phyloP scores from a whole-genome alignment of 1,140 invertebrate genomes.

The Harlomillsia oculata region DNA sequence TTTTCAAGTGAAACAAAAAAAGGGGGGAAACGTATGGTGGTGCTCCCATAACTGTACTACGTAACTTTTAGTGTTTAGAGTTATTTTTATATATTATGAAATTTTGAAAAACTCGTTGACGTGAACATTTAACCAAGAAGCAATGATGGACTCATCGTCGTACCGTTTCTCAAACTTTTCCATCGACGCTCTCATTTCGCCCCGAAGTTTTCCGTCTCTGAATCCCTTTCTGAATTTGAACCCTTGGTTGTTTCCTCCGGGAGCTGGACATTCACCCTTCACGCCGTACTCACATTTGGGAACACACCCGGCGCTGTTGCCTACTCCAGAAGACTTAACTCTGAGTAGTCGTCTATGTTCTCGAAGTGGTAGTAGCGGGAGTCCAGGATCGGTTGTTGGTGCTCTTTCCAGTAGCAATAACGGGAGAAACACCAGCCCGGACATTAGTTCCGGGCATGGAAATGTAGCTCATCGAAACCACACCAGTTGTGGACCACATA shows the following conservation, averaged over 20 bases:
- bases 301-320: background rate
- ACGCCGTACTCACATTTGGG: constrained; percentile 16
- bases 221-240: constrained; percentile 28
- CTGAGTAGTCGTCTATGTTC: constrained; percentile 6
- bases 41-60: too few species aligned
- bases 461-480: too few species aligned
- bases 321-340: constrained; percentile 27
- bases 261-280: constrained; percentile 24
- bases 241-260: constrained; percentile 24
- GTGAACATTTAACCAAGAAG: too few species aligned
- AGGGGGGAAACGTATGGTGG: too few species aligned
- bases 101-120: too few species aligned
- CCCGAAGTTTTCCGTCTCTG: constrained; percentile 22
- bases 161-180: constrained; percentile 35
- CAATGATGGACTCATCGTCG: constrained; percentile 24
- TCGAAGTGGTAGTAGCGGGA: constrained; percentile 6
- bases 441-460: background rate
- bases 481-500: background rate
- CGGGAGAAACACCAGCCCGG: background rate
- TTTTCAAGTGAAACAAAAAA: too few species aligned
- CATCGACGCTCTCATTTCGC: constrained; percentile 34
- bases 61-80: too few species aligned
- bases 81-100: too few species aligned
- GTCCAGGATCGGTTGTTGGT: too few species aligned
- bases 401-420: constrained; percentile 2